Percentiles rank a stretch among this genome's conserved stretches.
Conservation (phyloP, 2,888 invertebrate genomes). For the Drosophila subsilvestris region DNA sequence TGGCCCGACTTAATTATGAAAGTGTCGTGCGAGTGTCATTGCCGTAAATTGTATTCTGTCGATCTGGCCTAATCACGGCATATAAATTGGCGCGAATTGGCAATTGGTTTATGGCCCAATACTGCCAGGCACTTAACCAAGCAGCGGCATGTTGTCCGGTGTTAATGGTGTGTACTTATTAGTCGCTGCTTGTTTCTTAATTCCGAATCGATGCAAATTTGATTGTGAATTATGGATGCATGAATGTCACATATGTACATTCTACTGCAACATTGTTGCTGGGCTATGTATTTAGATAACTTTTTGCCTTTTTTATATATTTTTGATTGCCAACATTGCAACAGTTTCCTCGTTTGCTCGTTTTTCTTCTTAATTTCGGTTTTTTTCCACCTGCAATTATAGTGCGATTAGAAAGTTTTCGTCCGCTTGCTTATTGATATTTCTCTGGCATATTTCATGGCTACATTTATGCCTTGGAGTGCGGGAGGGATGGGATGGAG, state of each 20-base stretch:
- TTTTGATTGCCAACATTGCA: constrained; percentile 20
- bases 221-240: background rate
- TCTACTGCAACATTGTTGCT: background rate
- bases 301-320: constrained; percentile 37
- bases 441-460: constrained; percentile 61
- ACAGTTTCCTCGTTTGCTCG: constrained; percentile 9
- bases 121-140: constrained; percentile 51
- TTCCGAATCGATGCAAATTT: background rate
- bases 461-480: constrained; percentile 42
- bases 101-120: constrained; percentile 54
- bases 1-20: constrained; percentile 67
- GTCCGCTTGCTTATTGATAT: constrained; percentile 59
- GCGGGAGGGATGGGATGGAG: constrained; percentile 11
- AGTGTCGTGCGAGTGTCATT: constrained; percentile 71
- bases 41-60: constrained; percentile 67
- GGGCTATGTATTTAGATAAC: constrained; percentile 19
- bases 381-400: constrained; percentile 65
- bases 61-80: constrained; percentile 52
- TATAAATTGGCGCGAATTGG: constrained; percentile 60
- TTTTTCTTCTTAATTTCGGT: constrained; percentile 45
- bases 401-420: constrained; percentile 81
- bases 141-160: constrained; percentile 56
- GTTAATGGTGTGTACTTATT: constrained; percentile 49
- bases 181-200: constrained; percentile 27
- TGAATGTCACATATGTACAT: background rate